phyloP scores from a whole-genome alignment of 1,140 invertebrate species.

The Bombus sylvicola region DNA sequence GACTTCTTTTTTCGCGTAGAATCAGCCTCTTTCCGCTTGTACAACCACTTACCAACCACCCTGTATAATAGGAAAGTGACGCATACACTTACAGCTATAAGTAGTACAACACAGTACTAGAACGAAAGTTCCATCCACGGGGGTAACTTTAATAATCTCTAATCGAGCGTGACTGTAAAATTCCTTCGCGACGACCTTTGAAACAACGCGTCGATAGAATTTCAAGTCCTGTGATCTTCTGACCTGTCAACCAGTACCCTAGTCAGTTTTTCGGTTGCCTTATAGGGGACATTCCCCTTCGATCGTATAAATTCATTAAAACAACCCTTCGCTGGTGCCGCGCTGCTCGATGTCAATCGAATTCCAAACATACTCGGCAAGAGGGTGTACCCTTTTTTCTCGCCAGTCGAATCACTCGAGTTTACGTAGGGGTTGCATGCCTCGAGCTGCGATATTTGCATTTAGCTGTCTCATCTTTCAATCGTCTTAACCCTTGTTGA shows the following conservation, averaged over 20 bases:
- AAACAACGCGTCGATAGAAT: conserved; percentile 45
- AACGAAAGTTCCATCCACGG: not conserved
- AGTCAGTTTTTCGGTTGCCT: conserved; percentile 21
- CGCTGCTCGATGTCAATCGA: conserved; percentile 67
- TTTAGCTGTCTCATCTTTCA: conserved; percentile 56
- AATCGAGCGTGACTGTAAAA: conserved; percentile 27
- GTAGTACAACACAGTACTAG: not conserved
- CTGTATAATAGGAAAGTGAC: too few species aligned
- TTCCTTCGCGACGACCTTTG: conserved; percentile 7
- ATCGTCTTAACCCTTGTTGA: conserved; percentile 32
- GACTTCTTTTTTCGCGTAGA: too few species aligned
- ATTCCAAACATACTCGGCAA: conserved; percentile 69
- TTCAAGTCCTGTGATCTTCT: conserved; percentile 37
- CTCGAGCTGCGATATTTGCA: conserved; percentile 53
- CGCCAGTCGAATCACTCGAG: conserved; percentile 35
- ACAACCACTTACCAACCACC: too few species aligned
- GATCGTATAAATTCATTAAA: conserved; percentile 78
- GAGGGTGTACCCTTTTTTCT: conserved; percentile 55
- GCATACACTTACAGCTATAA: too few species aligned
- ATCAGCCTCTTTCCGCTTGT: too few species aligned
- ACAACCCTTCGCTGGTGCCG: conserved; percentile 73
- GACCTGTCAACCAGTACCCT: conserved; percentile 32
- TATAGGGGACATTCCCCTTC: conserved; percentile 27
- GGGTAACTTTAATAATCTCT: not conserved
- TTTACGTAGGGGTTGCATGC: conserved; percentile 37